Base-by-base conservation (phyloP, 2,888 invertebrate genomes). In the Lamellibrachia satsuma region DNA sequence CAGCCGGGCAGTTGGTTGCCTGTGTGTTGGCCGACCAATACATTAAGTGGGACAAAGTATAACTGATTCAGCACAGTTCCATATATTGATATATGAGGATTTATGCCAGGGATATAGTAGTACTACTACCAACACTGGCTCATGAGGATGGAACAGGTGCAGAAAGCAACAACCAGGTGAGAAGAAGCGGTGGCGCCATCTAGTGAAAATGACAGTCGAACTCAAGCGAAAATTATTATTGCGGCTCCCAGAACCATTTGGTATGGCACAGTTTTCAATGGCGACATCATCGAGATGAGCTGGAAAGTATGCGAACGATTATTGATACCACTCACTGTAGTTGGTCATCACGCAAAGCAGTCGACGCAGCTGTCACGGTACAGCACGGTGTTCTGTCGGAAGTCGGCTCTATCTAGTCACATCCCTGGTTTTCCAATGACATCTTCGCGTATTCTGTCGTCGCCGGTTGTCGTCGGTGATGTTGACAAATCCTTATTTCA, bases 401-500 rank as follows among this genome's bases (percentile, higher is more conserved):
- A 22, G 22, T 75, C 75, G 75, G 22, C 75, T 6, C 22, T 75
- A 75, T 75, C 75, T 75, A 15, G 75, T 75, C 75, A 75, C 22
- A 75, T 15, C 75, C 22, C 75, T 75, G 75, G 3, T 6, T 75
- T 75, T 75, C 75, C 75, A 75, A n/a, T 75, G 75, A 15, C 75
- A 75, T 75, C 75, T 75, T 75, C 22, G 22, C 75, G 22, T 15
- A 75, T 75, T 75, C 75, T 75, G 75, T 75, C 75, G 15, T 75
- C 75, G 15, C 22, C 75, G 22, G 75, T 75, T 75, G 75, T 75
- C 75, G 4, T 6, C 75, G 0, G 22, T 75, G 75, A 75, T 75
- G 75, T 75, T 75, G 75, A 75, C 75, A 75, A n/a, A 75, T 75
- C 75, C 22, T 75, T 75, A 75, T 75, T 75, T 75, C 75, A 75